Conservation (phyloP, 1,140 invertebrate species). For the Caenorhabditis latens region DNA sequence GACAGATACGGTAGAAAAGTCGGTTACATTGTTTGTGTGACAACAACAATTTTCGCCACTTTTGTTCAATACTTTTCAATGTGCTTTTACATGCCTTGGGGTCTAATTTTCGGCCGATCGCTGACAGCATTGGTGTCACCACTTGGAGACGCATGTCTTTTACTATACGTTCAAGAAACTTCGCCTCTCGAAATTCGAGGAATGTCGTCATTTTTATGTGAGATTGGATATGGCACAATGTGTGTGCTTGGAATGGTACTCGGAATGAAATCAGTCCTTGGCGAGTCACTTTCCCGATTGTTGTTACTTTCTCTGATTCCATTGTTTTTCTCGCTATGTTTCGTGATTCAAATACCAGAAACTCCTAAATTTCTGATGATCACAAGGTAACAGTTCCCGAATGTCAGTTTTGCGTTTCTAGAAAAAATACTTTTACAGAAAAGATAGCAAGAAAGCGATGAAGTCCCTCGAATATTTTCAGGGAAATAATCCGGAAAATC, state of each 20-base stretch:
- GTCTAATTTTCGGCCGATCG: slow-evolving; percentile 70
- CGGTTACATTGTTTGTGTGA: slow-evolving; percentile 68
- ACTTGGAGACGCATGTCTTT: slow-evolving; percentile 69
- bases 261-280: slow-evolving; percentile 70
- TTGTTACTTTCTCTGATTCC: slow-evolving; percentile 69
- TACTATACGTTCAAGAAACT: slow-evolving; percentile 70
- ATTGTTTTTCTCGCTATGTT: slow-evolving; percentile 66
- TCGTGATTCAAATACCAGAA: slow-evolving; percentile 71
- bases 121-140: slow-evolving; percentile 70
- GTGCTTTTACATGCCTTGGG: slow-evolving; percentile 65
- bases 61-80: slow-evolving; percentile 69
- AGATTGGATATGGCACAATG: slow-evolving; percentile 72
- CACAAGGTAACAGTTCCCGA: slow-evolving; percentile 52
- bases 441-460: slow-evolving; percentile 66
- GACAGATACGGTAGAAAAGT: slow-evolving; percentile 71
- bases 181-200: slow-evolving; percentile 68
- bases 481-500: slow-evolving; percentile 69
- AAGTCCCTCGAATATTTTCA: slow-evolving; percentile 72
- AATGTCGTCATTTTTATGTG: slow-evolving; percentile 70
- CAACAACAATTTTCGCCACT: slow-evolving; percentile 70
- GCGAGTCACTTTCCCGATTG: slow-evolving; percentile 67
- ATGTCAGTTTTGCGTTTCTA: not conserved
- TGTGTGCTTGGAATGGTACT: slow-evolving; percentile 71
- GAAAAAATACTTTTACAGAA: slow-evolving; percentile 50
- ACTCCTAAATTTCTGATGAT: slow-evolving; percentile 73